Conservation (phyloP, 2,888 invertebrate genomes). For the Priocnemis perturbator region DNA sequence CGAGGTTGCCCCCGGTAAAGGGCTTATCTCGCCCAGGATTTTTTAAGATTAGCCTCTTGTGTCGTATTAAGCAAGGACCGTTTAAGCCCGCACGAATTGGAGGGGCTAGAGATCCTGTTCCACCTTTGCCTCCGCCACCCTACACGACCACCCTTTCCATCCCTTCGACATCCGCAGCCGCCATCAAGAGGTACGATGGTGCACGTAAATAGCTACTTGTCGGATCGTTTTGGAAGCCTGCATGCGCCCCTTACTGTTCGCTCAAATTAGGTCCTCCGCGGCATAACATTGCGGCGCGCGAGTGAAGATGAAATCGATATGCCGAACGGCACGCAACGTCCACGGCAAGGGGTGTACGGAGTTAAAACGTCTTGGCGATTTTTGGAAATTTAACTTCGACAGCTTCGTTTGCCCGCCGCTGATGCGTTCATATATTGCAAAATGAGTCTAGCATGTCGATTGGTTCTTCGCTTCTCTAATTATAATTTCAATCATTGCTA, state of each 20-base stretch:
- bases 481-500: too few species aligned
- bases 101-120: conserved; percentile 21
- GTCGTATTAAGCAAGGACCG: conserved; percentile 72
- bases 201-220: conserved; percentile 75
- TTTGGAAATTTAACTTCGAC: too few species aligned
- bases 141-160: conserved; percentile 34
- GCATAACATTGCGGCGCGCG: conserved; percentile 27
- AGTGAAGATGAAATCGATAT: conserved; percentile 47
- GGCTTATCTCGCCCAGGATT: conserved; percentile 69
- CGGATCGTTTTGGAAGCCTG: conserved; percentile 67
- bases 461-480: too few species aligned
- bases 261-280: conserved; percentile 42
- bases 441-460: too few species aligned
- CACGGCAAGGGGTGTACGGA: background rate
- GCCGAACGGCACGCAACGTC: conserved; percentile 8
- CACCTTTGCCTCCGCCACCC: conserved; percentile 19
- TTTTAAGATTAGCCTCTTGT: conserved; percentile 74
- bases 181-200: conserved; percentile 34
- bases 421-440: too few species aligned
- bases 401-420: too few species aligned
- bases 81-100: conserved; percentile 61
- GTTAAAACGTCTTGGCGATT: background rate
- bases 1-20: conserved; percentile 46
- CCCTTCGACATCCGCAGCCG: conserved; percentile 30
- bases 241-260: conserved; percentile 26